Evolutionary conservation across 2,888 invertebrate species (phyloP), one percentile per base, ranked within the genome.

Genomic region (Acanthosepion lycidas): DNA sequence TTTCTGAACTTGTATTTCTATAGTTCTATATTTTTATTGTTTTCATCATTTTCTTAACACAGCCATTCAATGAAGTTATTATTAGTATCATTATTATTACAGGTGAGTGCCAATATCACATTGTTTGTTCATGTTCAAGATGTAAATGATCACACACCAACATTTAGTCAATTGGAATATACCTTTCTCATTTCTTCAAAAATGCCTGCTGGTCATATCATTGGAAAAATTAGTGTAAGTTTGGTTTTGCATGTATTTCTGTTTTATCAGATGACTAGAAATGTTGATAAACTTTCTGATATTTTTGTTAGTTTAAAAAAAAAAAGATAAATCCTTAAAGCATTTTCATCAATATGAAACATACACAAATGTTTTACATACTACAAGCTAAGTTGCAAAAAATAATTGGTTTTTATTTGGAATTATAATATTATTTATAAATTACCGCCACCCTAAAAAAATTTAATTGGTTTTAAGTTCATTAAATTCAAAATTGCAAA

Each of bases 171-270:
- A 49, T 28, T 53, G 20, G 48, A 53, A 26, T 93, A 93, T 53
- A 49, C 53, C 33, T 93, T 93, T 53, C 51, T 53, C 5, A 53
- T 93, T 93, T 53, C 53, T 20, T 33, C 93, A 26, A 93, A 93
- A 93, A 49, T 93, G 49, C 26, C 49, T 6, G 53, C 53, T 28
- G 53, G 53, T 53, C 49, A 49, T 2, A 93, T 53, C 49, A 93
- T 93, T 93, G 93, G 93, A 51, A 53, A 93, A n/a, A 53, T 93
- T 93, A 93, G 9, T 26, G 93, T 93, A 93, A 93, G 93, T 51
- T 23, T 23, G 48, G 26, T 6, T 92, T 92, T 92, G 26, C n/a
- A 48, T 49, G 49, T 48, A n/a, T 48, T 92, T 8, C 23, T 49
- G 28, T 9, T 28, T 59, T 20, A 59, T 26, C 26, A 59, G 26